A percentile compares a stretch with the other conserved stretches of the same genome.
Conservation (phyloP, 2,113 vertebrate genomes). For the Brevimyrus niger region DNA sequence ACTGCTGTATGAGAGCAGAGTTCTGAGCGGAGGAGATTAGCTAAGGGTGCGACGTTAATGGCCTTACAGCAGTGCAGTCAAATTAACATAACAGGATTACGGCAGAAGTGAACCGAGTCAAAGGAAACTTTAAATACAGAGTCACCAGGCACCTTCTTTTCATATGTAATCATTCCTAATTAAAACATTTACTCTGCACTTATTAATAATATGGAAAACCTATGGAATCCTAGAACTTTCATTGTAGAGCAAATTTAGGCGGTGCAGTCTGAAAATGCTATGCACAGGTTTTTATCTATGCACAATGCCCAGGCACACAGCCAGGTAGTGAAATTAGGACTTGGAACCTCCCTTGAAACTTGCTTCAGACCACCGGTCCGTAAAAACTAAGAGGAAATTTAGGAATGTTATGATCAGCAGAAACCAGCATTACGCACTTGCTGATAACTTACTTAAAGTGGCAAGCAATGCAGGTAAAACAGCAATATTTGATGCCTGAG, state of each 20-base stretch:
- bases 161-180: background rate
- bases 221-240: background rate
- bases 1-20: background rate
- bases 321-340: background rate
- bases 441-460: background rate
- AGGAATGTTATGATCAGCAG: background rate
- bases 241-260: background rate
- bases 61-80: background rate
- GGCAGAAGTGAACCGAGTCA: background rate
- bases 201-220: background rate
- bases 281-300: background rate
- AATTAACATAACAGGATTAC: constrained; percentile 24
- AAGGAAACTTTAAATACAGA: background rate
- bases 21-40: background rate
- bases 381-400: background rate
- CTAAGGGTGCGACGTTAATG: background rate
- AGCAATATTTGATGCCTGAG: background rate
- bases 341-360: background rate
- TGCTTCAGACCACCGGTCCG: background rate
- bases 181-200: constrained; percentile 1
- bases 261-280: background rate
- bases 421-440: background rate
- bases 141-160: background rate
- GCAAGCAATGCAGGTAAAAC: background rate
- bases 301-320: background rate